Base-by-base conservation (phyloP, 2,888 invertebrate species). In the Brassicogethes aeneus region DNA sequence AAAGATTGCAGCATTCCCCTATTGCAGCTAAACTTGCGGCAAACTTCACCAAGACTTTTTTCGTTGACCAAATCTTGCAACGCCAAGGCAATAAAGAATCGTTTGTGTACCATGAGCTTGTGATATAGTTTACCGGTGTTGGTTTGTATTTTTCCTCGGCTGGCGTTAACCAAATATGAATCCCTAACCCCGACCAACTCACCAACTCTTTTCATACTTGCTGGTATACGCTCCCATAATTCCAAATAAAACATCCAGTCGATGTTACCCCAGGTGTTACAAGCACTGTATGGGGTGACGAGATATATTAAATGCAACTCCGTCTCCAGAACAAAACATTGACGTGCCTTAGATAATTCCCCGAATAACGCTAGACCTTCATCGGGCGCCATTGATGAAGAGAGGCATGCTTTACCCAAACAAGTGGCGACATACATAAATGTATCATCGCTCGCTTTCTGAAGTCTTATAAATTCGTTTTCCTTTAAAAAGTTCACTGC, bases 291-390 rank as follows among this genome's bases (percentile, higher is more conserved):
- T 1, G 97, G 97, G 2, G 96, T 97, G 31, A 95, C 95, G 57
- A 94, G 72, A 67, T 96, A 99, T 36, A 99, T 80, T 31, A 96
- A 78, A 68, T 99, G 97, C 2, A 99, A 73, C 57, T 99, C 97
- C 40, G 88, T 90, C 62, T 95, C 93, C 8, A 99, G 70, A 0
- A 93, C 93, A 61, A 99, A 84, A 59, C 88, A 86, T 54, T 85
- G 82, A 5, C 93, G 75, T 0, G 96, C 93, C 65, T 83, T 85
- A 64, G 91, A 85, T 16, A 99, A 67, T 66, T 97, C 97, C 46
- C 82, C 77, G 61, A 95, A 90, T 32, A 99, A 75, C 13, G 84
- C 76, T 5, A 96, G 70, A 0, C 92, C 95, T 65, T 97, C 94
- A 61, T 87, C 86, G 0, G 97, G 96, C n/a, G 92, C 84, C 68